A percentile compares a stretch with the other conserved stretches of the same genome.
These are phyloP conservation scores for Oscheius onirici DNA, from an alignment of 2,888 invertebrate species.

Conservation along the genomic window DNA sequence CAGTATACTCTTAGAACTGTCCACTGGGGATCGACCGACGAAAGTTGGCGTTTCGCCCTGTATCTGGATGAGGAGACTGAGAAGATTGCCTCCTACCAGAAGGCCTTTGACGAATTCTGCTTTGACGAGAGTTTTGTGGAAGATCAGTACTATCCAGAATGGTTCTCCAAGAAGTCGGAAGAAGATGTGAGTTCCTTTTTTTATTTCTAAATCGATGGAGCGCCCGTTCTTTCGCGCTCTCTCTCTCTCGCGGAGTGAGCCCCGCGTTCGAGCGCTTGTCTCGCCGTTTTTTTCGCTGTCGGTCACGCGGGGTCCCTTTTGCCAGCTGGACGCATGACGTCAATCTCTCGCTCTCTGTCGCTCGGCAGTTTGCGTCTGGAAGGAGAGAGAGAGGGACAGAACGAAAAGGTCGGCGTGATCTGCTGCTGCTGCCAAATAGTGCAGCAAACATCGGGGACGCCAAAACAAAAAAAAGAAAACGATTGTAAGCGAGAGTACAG, in stretches of 20 bases:
- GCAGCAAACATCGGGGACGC: too few species aligned
- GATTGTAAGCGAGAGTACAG: too few species aligned
- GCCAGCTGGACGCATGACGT: constrained; percentile 24
- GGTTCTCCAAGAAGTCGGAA: neutral
- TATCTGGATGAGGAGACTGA: neutral
- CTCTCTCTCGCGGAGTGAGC: neutral
- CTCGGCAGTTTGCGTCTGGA: neutral
- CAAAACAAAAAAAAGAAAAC: too few species aligned
- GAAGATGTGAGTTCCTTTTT: constrained; percentile 1
- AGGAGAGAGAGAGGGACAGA: neutral
- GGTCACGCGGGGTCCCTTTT: constrained; percentile 17
- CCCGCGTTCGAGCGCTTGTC: constrained; percentile 2
- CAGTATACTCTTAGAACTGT: constrained; percentile 5
- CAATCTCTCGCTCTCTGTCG: constrained; percentile 3
- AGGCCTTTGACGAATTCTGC: constrained; percentile 3
- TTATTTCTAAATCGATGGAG: neutral
- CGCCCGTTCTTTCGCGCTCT: neutral
- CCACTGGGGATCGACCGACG: constrained; percentile 21
- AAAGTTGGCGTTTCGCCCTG: constrained; percentile 13
- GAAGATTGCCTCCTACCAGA: too few species aligned
- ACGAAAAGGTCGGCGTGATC: neutral
- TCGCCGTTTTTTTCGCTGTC: constrained; percentile 10
- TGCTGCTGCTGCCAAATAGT: neutral
- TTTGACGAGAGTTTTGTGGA: neutral
- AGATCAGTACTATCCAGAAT: constrained; percentile 8